Base-by-base conservation (phyloP, 2,888 invertebrate species). In the Schizaphis graminum region DNA sequence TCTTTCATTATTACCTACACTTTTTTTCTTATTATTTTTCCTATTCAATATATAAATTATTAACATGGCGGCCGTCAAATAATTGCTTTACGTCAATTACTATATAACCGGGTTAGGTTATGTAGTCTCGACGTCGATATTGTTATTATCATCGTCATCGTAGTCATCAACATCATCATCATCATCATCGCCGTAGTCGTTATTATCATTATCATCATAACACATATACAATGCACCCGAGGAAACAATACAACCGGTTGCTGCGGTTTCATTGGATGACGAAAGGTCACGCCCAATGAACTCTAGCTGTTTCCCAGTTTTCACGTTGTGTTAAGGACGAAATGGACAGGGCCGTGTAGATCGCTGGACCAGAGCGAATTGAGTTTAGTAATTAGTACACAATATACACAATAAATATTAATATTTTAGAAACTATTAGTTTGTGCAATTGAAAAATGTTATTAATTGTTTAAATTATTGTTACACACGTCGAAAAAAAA, bases 211-310 rank as follows among this genome's bases (percentile, higher is more conserved):
- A 67, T 49, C n/a, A 35, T 85, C 41, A 85, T 85, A 89, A 89
- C 85, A 85, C 41, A 93, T 67, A 53, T 53, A 94, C 67, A 67
- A 86, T 94, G 90, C 86, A 94, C 94, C 94, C 53, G 90, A 94
- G 94, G 91, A 94, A 94, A 94, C 94, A 91, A 91, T 87, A 57
- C 94, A 94, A 94, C 94, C 94, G 94, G 94, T 94, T 94, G 90
- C 57, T 41, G 85, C 49, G 53, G 90, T 91, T 92, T 91, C 91
- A 94, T 94, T 94, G 94, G 94, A 87, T 67, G 24, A 41, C 67
- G 41, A 53, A 61, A 90, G 91, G 94, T 91, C 67, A 94, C 94
- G 94, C 94, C 94, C 94, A 94, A 91, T 91, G 91, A 94, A 91
- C 94, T 92, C 87, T 35, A 87, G 87, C 92, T 21, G 92, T 92